Base-by-base conservation (phyloP, 2,888 invertebrate species). In the Nomada ferruginata region DNA sequence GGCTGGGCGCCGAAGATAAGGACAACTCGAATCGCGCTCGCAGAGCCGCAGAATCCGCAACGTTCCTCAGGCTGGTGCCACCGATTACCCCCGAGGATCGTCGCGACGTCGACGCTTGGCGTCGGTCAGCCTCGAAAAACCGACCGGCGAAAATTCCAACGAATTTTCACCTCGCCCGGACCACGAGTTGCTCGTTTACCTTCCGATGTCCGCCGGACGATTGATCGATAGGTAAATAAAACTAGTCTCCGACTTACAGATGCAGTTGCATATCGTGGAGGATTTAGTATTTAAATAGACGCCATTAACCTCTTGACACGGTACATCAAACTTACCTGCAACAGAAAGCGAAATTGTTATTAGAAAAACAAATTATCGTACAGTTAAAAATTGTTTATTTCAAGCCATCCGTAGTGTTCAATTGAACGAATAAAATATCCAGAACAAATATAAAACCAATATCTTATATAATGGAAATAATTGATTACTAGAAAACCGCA, bases 1-100 rank as follows among this genome's bases (percentile, higher is more conserved):
- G 91, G 90, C 92, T 93, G 93, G 92, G 88, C 90, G 88, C 86
- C 89, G 85, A 87, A 91, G 93, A 93, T 93, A 93, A 93, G 92
- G 90, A 90, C 87, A 79, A 84, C 85, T 85, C 69, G 88, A 88
- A 88, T 87, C 87, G 85, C 87, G 87, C 84, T 77, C 89, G 85
- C 85, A 83, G 89, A 91, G 90, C 92, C 91, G 87, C 91, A 91
- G 91, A 90, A 92, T 91, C 91, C 91, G 90, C 86, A 90, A 87
- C 86, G 89, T 84, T 88, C 78, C 82, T 85, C 85, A 59, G 73
- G 65, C 71, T 75, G 79, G 71, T 74, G 55, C 68, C 71, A 13
- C 23, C 69, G 77, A 77, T 76, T 74, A 77, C 82, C 72, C 82
- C 36, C 42, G 74, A 77, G 82, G 50, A 79, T 82, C 68, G 73